Evolutionary conservation across 2,113 vertebrate species (phyloP).

Genomic region (Microcebus murinus): DNA sequence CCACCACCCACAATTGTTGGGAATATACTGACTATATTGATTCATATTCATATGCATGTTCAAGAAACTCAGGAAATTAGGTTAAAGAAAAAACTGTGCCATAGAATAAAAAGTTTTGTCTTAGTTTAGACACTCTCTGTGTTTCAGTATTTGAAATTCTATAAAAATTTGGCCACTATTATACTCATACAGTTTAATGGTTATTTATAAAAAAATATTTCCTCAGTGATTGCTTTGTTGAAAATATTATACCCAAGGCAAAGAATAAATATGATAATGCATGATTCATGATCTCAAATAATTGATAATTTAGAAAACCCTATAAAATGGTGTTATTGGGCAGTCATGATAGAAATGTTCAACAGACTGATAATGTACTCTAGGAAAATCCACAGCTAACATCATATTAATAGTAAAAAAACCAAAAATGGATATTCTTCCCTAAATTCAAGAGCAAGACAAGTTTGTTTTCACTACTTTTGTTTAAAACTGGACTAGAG

Average conservation of each 20-base stretch:
- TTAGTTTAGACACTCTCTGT: background rate
- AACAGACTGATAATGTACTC: background rate
- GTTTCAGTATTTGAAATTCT: background rate
- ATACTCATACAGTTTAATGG: background rate
- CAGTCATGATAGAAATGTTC: background rate
- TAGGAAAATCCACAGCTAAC: background rate
- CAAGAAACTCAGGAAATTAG: background rate
- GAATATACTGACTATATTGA: background rate
- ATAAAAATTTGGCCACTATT: background rate
- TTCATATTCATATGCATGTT: background rate
- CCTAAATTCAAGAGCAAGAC: background rate
- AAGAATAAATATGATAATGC: background rate
- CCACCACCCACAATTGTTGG: background rate
- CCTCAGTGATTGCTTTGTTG: background rate
- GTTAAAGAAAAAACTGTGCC: background rate
- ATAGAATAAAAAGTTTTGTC: background rate
- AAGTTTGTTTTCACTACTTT: background rate
- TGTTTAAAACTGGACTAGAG: background rate
- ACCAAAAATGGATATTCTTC: background rate
- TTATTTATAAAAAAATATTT: background rate
- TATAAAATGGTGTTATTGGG: background rate
- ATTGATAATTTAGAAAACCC: background rate
- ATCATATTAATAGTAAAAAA: background rate
- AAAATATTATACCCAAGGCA: background rate
- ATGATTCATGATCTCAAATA: background rate